Base-by-base conservation (phyloP, 2,888 invertebrate genomes). In the Mythimna pallens region DNA sequence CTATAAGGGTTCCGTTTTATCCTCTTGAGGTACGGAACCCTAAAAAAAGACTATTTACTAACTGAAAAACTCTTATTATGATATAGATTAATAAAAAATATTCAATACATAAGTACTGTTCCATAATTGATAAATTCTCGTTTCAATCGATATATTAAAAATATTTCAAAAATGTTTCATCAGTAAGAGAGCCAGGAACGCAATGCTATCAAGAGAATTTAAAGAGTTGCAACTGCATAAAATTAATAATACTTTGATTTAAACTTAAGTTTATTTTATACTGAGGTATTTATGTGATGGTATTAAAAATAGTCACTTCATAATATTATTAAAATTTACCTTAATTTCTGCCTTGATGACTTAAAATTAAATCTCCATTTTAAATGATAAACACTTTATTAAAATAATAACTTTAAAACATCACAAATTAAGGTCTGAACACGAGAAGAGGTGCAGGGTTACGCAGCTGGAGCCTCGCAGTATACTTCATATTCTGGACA, bases 401-500 rank as follows among this genome's bases (percentile, higher is more conserved):
- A 30, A 14, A 66, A 65, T 58, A 59, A 43, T 43, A 64, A 70
- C 17, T 64, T 70, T 17, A 67, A 47, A 65, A 65, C 25, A 76
- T 70, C 80, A 80, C 65, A 72, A 70, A 67, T 89, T 83, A 95
- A 77, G 93, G 92, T 71, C 93, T 90, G 77, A 94, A 92, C 6
- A 94, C 78, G 36, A 92, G 86, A 8, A 96, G 78, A 0, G 95
- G 95, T 0, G 94, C 93, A 0, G 93, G 93, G 8, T 94, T 92
- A 10, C 91, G 95, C 30, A 97, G 95, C 77, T 96, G 97, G 65
- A 97, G 93, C 69, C 96, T 95, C 0, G 97, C 97, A 0, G 96
- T 95, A 77, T 97, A 97, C 73, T 96, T 97, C 97, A 97, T 97
- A 55, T 97, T 97, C 93, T 90, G 93, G 2, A 94, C 82, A 66